These are phyloP conservation scores for Fregetta grallaria DNA, from an alignment of 2,113 vertebrate species.

Conservation along the genomic window DNA sequence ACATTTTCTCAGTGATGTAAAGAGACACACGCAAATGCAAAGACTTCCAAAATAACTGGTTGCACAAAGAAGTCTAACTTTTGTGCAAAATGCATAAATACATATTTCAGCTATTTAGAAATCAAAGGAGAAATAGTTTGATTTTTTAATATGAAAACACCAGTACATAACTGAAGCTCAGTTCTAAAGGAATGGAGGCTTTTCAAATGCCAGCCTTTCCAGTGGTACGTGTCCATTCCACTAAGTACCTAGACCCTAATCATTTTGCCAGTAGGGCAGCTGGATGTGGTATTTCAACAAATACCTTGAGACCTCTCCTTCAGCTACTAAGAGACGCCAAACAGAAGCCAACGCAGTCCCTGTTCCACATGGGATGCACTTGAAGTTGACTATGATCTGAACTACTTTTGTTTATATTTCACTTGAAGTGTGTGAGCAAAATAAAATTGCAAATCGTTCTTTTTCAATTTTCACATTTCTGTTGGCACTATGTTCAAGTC, in stretches of 20 bases:
- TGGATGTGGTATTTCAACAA: not conserved
- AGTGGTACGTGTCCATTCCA: rapidly evolving
- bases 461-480: not conserved
- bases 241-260: rapidly evolving
- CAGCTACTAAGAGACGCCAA: not conserved
- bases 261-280: not conserved
- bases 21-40: not conserved
- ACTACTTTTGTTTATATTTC: not conserved
- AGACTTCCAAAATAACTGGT: not conserved
- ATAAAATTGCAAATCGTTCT: not conserved
- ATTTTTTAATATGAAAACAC: not conserved
- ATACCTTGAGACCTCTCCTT: not conserved
- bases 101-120: not conserved
- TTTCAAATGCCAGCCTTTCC: not conserved
- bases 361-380: not conserved
- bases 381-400: not conserved
- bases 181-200: not conserved
- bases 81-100: not conserved
- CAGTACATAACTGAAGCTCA: not conserved
- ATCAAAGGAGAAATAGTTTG: not conserved
- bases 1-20: not conserved
- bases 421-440: not conserved
- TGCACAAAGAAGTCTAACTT: not conserved
- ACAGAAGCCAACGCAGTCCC: not conserved
- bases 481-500: not conserved